Evolutionary conservation across 2,888 invertebrate genomes (phyloP).

Genomic region (Drosophila recens): DNA sequence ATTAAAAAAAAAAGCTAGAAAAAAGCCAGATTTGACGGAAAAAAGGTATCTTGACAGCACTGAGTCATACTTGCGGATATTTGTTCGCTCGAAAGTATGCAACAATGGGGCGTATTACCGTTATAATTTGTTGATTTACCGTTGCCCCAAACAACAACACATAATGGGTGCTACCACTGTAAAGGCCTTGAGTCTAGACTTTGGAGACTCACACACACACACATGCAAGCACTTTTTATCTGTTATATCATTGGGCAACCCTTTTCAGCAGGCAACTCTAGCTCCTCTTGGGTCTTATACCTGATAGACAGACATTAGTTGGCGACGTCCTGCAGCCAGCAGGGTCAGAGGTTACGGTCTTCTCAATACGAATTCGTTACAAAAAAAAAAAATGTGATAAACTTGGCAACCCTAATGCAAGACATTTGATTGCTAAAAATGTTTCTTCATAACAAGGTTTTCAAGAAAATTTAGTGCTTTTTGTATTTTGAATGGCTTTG

Average conservation of each 20-base stretch:
- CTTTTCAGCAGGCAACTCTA: constrained; percentile 23
- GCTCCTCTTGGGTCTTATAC: neutral
- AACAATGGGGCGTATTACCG: constrained; percentile 27
- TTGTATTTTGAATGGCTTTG: neutral
- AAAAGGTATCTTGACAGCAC: neutral
- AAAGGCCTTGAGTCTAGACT: constrained; percentile 6
- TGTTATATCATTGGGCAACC: constrained; percentile 40
- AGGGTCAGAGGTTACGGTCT: constrained; percentile 23
- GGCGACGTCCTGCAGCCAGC: constrained; percentile 9
- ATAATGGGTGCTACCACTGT: constrained; percentile 6
- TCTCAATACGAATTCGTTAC: neutral
- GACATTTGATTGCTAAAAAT: neutral
- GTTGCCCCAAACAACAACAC: constrained; percentile 62
- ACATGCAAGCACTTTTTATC: constrained; percentile 24
- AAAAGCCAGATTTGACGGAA: neutral
- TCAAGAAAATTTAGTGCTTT: neutral
- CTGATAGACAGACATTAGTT: constrained; percentile 49
- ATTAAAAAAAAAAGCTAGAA: neutral
- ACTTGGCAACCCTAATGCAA: constrained; percentile 3
- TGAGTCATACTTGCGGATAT: neutral
- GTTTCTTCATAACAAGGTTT: neutral
- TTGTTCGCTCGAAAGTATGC: constrained; percentile 50
- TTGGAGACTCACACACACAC: constrained; percentile 3
- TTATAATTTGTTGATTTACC: constrained; percentile 54
- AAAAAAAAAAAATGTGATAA: neutral